Percentiles rank a stretch among this genome's conserved stretches.
Conservation (phyloP, 2,888 invertebrate genomes). For the Cordilura impudica region DNA sequence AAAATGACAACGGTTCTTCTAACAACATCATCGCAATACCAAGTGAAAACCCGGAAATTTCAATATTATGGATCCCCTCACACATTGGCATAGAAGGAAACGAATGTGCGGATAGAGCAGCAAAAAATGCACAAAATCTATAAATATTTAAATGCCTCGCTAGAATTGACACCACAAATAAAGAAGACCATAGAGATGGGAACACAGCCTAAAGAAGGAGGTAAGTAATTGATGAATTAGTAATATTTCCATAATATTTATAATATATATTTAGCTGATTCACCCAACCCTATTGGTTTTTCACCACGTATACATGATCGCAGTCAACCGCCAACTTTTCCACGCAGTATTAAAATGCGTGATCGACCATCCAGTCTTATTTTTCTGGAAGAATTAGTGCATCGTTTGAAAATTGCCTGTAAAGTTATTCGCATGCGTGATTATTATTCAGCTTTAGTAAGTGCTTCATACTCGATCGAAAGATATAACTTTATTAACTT, state of each 20-base stretch:
- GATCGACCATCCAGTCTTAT: constrained; percentile 82
- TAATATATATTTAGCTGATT: constrained; percentile 81
- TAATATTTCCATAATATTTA: too few species aligned
- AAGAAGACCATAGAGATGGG: constrained; percentile 87
- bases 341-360: constrained; percentile 95
- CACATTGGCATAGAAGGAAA: too few species aligned
- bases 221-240: constrained; percentile 67
- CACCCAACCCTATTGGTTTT: constrained; percentile 93
- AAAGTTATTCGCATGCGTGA: constrained; percentile 88
- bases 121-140: too few species aligned
- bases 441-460: constrained; percentile 90
- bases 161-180: constrained; percentile 89
- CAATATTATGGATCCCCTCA: too few species aligned
- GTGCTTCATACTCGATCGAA: too few species aligned
- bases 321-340: constrained; percentile 97
- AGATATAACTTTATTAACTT: too few species aligned
- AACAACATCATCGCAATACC: too few species aligned
- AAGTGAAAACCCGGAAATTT: too few species aligned
- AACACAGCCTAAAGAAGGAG: constrained; percentile 81
- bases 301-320: constrained; percentile 97
- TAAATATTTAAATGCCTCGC: constrained; percentile 87
- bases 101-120: too few species aligned
- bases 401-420: constrained; percentile 88
- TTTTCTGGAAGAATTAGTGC: constrained; percentile 90
- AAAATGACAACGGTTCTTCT: too few species aligned